Base-by-base conservation (phyloP, 2,888 invertebrate genomes). In the Sphaerophoria rueppellii region DNA sequence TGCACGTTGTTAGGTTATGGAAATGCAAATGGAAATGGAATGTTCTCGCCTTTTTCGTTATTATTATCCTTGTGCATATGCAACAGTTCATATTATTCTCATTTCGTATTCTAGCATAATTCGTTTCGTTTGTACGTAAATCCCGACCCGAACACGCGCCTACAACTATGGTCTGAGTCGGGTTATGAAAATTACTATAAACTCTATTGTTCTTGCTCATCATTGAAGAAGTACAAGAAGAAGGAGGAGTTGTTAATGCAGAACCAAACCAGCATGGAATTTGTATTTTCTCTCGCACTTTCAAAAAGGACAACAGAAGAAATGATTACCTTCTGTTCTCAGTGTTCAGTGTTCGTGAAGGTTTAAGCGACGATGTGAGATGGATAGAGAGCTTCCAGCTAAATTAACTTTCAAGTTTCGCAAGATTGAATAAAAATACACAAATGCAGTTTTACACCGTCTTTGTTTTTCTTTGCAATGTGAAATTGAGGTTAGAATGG, bases 31-130 rank as follows among this genome's bases (percentile, higher is more conserved):
- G 24, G 24, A 24, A 24, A 24, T 24, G 24, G 24, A 24, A 24
- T 24, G 24, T 24, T 24, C 24, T 24, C 24, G 24, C 24, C 24
- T 24, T 43, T 6, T 24, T 43, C 24, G 16, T 24, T 60, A 60
- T 24, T 60, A 60, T 60, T 60, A 24, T 60, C 24, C 40, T 60
- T 60, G 60, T 60, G 43, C 60, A 60, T 60, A 60, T 60, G 60
- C 60, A 60, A 60, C 60, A 60, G 60, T 60, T 60, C 24, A 7
- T 16, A 40, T 60, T 60, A 24, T 60, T 60, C 11, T 4, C 43
- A 60, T 60, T 60, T 60, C 43, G 6, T 43, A 43, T 9, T 12
- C 4, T 5, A 40, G 43, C 40, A 24, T 24, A 24, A 24, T 24
- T 24, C 24, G 24, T 24, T 24, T 24, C 24, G 24, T 24, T 24